phyloP scores from a whole-genome alignment of 2,888 invertebrate species.

The Kuschelorhynchus macadamiae region DNA sequence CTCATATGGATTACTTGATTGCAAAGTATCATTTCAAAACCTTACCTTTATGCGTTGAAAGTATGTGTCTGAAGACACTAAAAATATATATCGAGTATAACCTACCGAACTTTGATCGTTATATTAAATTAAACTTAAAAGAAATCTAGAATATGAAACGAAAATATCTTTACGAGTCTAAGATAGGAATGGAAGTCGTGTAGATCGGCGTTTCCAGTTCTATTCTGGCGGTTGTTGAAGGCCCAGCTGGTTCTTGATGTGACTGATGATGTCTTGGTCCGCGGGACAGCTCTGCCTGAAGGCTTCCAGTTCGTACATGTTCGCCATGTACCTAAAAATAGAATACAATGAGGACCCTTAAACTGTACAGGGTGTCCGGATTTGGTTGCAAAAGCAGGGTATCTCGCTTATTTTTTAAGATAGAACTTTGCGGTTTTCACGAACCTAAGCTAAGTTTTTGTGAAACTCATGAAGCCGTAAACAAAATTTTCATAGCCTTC shows the following conservation, averaged over 20 bases:
- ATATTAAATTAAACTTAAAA: slow-evolving; percentile 1
- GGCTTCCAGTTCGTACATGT: slow-evolving; percentile 98
- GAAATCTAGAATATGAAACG: slow-evolving; percentile 5
- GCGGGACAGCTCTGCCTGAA: slow-evolving; percentile 99
- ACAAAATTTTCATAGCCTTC: too few relatives aligned
- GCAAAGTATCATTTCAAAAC: too few relatives aligned
- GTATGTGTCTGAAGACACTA: too few relatives aligned
- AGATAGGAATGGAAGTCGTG: slow-evolving; percentile 94
- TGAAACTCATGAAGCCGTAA: too few relatives aligned
- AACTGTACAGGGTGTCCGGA: too few relatives aligned
- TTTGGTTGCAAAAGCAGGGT: too few relatives aligned
- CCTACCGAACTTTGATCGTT: not conserved
- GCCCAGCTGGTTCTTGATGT: slow-evolving; percentile 97
- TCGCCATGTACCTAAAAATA: slow-evolving; percentile 84
- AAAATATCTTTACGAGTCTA: slow-evolving; percentile 57
- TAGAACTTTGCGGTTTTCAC: too few relatives aligned
- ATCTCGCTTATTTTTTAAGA: too few relatives aligned
- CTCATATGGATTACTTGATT: too few relatives aligned
- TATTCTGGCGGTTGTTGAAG: slow-evolving; percentile 97
- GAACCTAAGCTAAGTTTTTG: too few relatives aligned
- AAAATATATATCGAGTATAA: slow-evolving; percentile 3
- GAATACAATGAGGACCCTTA: too few relatives aligned
- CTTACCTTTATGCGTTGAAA: too few relatives aligned
- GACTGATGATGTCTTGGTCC: slow-evolving; percentile 99
- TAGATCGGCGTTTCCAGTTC: slow-evolving; percentile 97